Percentiles rank a stretch among this genome's conserved stretches.
These are phyloP conservation scores for Pipra filicauda DNA, from an alignment of 2,113 vertebrate genomes.

Conservation along the genomic window DNA sequence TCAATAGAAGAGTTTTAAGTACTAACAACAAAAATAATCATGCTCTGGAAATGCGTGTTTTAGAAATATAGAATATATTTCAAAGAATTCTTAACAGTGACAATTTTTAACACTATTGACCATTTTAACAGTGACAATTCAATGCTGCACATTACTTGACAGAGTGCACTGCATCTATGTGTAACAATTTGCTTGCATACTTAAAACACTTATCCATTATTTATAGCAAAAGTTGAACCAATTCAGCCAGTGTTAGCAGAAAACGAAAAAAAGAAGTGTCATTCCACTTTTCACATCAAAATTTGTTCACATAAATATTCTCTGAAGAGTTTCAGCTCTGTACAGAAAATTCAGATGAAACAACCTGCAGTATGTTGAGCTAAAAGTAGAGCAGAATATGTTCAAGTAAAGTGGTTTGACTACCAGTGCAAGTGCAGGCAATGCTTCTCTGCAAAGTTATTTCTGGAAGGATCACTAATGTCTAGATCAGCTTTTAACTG, in stretches of 20 bases:
- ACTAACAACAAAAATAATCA: not conserved
- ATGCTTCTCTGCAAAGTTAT: not conserved
- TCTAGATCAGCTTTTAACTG: not conserved
- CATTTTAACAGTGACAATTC: not conserved
- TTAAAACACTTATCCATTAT: slow-evolving; percentile 16
- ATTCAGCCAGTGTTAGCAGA: not conserved
- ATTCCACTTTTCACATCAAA: not conserved
- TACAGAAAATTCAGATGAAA: not conserved
- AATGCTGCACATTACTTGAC: not conserved
- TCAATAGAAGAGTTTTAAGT: not conserved
- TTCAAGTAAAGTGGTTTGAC: not conserved
- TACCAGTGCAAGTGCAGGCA: not conserved
- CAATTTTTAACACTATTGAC: not conserved
- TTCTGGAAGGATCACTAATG: not conserved
- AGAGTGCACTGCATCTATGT: not conserved
- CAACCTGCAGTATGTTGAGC: not conserved
- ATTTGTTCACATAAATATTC: slow-evolving; percentile 9
- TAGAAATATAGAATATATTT: not conserved
- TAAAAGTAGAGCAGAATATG: not conserved
- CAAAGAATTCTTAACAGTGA: not conserved
- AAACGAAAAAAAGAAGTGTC: not conserved
- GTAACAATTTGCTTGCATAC: not conserved
- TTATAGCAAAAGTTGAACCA: slow-evolving; percentile 13
- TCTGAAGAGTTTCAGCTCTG: not conserved
- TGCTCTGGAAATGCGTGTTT: not conserved